These are phyloP conservation scores for Corynorhinus townsendii DNA, from an alignment of 2,113 vertebrate species.

Conservation along the genomic window DNA sequence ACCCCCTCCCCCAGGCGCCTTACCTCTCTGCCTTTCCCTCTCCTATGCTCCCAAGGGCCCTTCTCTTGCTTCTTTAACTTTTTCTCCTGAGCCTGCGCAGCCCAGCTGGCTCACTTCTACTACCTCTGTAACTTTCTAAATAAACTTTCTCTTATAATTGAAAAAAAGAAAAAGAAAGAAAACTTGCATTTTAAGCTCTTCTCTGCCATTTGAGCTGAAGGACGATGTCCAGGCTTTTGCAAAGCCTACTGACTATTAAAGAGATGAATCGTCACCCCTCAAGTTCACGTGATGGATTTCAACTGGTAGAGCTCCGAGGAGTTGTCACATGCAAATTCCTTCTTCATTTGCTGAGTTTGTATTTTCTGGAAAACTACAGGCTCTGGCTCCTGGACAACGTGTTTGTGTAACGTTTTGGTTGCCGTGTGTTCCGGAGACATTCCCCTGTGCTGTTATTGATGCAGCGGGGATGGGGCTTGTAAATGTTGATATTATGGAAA, in stretches of 20 bases:
- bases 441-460: slow-evolving; percentile 71
- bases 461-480: slow-evolving; percentile 70
- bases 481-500: slow-evolving; percentile 74
- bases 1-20: background rate
- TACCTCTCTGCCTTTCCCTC: background rate
- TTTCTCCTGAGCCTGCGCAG: background rate
- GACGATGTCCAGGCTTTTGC: background rate
- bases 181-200: background rate
- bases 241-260: background rate
- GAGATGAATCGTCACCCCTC: background rate
- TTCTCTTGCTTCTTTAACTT: background rate
- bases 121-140: background rate
- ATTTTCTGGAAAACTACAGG: slow-evolving; percentile 64
- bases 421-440: slow-evolving; percentile 77
- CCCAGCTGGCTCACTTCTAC: background rate
- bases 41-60: background rate
- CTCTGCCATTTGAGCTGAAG: background rate
- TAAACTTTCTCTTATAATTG: background rate
- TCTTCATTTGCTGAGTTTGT: slow-evolving; percentile 49
- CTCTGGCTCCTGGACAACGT: slow-evolving; percentile 62
- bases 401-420: slow-evolving; percentile 71
- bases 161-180: background rate
- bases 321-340: slow-evolving; percentile 62
- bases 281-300: background rate
- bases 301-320: slow-evolving; percentile 19